These are phyloP conservation scores for Coracopsis vasa DNA, from an alignment of 2,113 vertebrate genomes.

Conservation along the genomic window DNA sequence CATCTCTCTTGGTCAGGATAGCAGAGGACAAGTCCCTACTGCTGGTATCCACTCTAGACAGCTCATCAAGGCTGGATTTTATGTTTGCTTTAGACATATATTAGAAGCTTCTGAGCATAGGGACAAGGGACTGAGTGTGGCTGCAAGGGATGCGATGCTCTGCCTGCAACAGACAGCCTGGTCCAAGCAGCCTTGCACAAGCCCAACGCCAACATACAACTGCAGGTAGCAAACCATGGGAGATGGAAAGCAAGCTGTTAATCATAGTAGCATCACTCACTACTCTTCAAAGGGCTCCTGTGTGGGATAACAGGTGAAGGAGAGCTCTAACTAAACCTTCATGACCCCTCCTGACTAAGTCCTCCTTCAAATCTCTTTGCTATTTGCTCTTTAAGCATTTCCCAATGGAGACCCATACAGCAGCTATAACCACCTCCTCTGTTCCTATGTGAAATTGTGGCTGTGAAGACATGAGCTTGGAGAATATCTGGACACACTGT, in stretches of 20 bases:
- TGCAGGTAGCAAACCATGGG: background rate
- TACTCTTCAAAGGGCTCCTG: background rate
- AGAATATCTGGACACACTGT: background rate
- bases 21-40: background rate
- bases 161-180: background rate
- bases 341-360: background rate
- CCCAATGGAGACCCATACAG: background rate
- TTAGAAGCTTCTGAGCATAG: background rate
- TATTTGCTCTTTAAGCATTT: background rate
- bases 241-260: background rate
- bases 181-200: background rate
- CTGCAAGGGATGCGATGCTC: background rate
- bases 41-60: fast-evolving
- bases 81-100: background rate
- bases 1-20: fast-evolving
- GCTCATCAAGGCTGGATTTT: background rate
- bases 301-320: background rate
- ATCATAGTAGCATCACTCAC: background rate
- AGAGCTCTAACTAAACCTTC: background rate
- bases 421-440: background rate
- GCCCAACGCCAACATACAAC: background rate
- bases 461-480: background rate
- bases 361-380: background rate
- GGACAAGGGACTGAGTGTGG: no score
- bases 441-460: background rate